Conservation (phyloP, 2,888 invertebrate genomes). For the Drosophila limbata region DNA sequence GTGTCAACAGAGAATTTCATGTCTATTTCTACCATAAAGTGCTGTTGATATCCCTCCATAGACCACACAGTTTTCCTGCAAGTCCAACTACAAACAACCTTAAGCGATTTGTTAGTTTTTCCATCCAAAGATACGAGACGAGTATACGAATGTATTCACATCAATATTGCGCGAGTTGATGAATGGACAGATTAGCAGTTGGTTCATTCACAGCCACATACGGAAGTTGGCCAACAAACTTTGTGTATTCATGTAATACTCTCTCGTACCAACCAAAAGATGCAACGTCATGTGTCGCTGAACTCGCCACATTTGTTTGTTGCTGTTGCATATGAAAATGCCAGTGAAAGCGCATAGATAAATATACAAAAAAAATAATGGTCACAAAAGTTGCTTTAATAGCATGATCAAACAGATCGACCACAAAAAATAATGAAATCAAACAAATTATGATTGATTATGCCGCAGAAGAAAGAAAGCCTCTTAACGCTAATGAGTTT, state of each 20-base stretch:
- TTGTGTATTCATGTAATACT: conserved; percentile 42
- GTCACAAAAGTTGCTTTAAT: conserved; percentile 20
- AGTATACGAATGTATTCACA: conserved; percentile 17
- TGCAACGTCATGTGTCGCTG: conserved; percentile 47
- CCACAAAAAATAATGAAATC: conserved; percentile 4
- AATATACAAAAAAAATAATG: conserved; percentile 10
- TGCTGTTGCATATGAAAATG: conserved; percentile 3
- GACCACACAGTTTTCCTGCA: conserved; percentile 7
- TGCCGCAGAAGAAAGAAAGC: conserved; percentile 2
- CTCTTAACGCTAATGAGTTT: conserved; percentile 14
- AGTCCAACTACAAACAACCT: conserved; percentile 4
- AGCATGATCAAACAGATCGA: conserved; percentile 19
- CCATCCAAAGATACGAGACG: not conserved
- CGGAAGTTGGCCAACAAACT: conserved; percentile 46
- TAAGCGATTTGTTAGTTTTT: conserved; percentile 25
- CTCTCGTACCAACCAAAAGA: conserved; percentile 20
- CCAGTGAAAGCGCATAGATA: conserved; percentile 33
- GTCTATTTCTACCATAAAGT: not conserved
- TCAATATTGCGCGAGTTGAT: conserved; percentile 35
- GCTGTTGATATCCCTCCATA: not conserved
- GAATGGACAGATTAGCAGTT: conserved; percentile 39
- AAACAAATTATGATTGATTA: conserved; percentile 23
- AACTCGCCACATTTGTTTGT: conserved; percentile 23
- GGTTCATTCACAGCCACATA: conserved; percentile 33
- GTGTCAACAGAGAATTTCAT: conserved; percentile 19